Conservation (phyloP, 2,888 invertebrate species). For the Drosophila melanosoma region DNA sequence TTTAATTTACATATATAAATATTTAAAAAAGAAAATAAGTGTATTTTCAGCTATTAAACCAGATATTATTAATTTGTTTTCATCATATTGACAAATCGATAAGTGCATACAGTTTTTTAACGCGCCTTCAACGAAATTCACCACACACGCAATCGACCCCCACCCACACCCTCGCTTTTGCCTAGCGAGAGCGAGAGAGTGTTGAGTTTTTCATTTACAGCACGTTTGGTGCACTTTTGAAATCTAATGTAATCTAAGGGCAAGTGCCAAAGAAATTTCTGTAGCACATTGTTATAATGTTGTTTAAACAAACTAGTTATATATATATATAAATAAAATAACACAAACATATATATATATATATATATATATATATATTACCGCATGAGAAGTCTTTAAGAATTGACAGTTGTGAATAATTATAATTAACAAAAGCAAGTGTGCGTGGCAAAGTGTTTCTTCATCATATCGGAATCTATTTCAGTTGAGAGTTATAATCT, state of each 20-base stretch:
- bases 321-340: neutral
- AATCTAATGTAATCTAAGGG: slow-evolving; percentile 44
- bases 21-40: slow-evolving; percentile 7
- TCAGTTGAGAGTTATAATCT: neutral
- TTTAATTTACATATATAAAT: slow-evolving; percentile 6
- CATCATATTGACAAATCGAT: slow-evolving; percentile 61
- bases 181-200: slow-evolving; percentile 9
- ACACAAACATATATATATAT: neutral
- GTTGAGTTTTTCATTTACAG: slow-evolving; percentile 43
- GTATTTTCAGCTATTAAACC: slow-evolving; percentile 11
- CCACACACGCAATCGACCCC: slow-evolving; percentile 50
- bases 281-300: slow-evolving; percentile 42
- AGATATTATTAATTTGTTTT: slow-evolving; percentile 19
- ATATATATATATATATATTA: slow-evolving; percentile 8
- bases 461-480: slow-evolving; percentile 22
- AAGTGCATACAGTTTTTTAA: slow-evolving; percentile 44
- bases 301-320: slow-evolving; percentile 17
- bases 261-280: slow-evolving; percentile 42
- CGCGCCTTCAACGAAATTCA: slow-evolving; percentile 52
- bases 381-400: slow-evolving; percentile 19
- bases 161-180: slow-evolving; percentile 16
- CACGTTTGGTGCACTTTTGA: slow-evolving; percentile 50
- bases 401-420: slow-evolving; percentile 33
- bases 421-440: slow-evolving; percentile 39
- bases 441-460: slow-evolving; percentile 39